Evolutionary conservation across 2,888 invertebrate species (phyloP).

Genomic region (Petrolisthes manimaculis): DNA sequence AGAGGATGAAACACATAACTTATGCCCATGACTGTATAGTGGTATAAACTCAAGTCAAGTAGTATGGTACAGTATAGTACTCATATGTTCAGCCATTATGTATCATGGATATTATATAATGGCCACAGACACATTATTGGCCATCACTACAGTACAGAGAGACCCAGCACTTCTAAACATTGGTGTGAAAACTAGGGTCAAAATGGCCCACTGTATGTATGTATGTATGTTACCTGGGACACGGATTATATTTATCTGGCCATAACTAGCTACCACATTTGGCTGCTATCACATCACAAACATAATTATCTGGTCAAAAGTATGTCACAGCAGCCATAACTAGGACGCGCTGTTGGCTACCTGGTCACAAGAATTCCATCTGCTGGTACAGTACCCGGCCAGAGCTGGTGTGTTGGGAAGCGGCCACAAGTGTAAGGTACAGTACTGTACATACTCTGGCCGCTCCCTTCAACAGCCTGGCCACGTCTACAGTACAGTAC

Average conservation of each 20-base stretch:
- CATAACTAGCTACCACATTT: neutral
- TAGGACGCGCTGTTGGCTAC: neutral
- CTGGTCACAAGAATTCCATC: neutral
- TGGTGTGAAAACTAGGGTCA: neutral
- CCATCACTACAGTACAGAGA: too few relatives aligned
- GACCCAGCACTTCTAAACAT: neutral
- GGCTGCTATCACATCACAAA: conserved; percentile 4
- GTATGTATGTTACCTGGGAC: neutral
- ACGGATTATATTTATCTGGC: neutral
- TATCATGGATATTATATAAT: too few relatives aligned
- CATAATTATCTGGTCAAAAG: neutral
- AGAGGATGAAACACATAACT: too few relatives aligned
- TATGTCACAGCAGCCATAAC: neutral
- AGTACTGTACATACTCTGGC: too few relatives aligned
- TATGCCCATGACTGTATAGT: too few relatives aligned
- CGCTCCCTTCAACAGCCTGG: too few relatives aligned
- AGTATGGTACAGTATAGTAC: too few relatives aligned
- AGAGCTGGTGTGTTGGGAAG: neutral
- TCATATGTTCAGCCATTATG: too few relatives aligned
- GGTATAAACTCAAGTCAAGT: too few relatives aligned
- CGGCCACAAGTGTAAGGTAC: too few relatives aligned
- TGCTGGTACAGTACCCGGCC: neutral
- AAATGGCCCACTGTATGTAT: neutral
- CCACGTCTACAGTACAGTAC: too few relatives aligned
- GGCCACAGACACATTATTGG: too few relatives aligned